Percentiles rank a stretch among this genome's conserved stretches.
Conservation (phyloP, 2,888 invertebrate species). For the Aspidiotus destructor region DNA sequence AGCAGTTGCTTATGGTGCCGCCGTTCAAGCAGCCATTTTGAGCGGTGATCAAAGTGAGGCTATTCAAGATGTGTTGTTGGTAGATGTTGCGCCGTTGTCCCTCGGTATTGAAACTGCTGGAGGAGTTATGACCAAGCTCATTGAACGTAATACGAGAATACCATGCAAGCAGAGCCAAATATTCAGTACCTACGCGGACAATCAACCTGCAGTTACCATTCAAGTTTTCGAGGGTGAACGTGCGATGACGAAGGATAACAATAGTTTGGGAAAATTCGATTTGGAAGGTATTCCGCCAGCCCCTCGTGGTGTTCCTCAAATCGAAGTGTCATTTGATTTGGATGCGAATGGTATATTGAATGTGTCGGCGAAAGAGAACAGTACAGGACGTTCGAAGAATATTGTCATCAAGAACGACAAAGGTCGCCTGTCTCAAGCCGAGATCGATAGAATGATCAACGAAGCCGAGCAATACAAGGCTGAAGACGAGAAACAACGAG, state of each 20-base stretch:
- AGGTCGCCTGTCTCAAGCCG: conserved; percentile 45
- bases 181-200: conserved; percentile 50
- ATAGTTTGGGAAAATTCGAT: conserved; percentile 46
- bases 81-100: conserved; percentile 58
- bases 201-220: conserved; percentile 46
- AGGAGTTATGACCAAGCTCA: conserved; percentile 57
- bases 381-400: conserved; percentile 43
- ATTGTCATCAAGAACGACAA: conserved; percentile 47
- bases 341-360: conserved; percentile 46
- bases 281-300: conserved; percentile 54
- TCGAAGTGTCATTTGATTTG: conserved; percentile 65
- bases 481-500: conserved; percentile 42
- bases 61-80: conserved; percentile 61
- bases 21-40: conserved; percentile 60
- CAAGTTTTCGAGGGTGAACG: conserved; percentile 43
- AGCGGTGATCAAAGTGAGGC: conserved; percentile 50
- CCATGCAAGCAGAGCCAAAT: conserved; percentile 56
- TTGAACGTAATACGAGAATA: conserved; percentile 43
- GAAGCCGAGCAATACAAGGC: conserved; percentile 42
- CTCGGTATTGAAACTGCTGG: conserved; percentile 69
- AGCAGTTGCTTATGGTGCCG: conserved; percentile 69
- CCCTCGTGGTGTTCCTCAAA: conserved; percentile 67
- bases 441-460: conserved; percentile 45
- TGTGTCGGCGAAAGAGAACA: conserved; percentile 42
- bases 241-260: conserved; percentile 65